Conservation (phyloP, 2,888 invertebrate genomes). For the Conomelus anceps region DNA sequence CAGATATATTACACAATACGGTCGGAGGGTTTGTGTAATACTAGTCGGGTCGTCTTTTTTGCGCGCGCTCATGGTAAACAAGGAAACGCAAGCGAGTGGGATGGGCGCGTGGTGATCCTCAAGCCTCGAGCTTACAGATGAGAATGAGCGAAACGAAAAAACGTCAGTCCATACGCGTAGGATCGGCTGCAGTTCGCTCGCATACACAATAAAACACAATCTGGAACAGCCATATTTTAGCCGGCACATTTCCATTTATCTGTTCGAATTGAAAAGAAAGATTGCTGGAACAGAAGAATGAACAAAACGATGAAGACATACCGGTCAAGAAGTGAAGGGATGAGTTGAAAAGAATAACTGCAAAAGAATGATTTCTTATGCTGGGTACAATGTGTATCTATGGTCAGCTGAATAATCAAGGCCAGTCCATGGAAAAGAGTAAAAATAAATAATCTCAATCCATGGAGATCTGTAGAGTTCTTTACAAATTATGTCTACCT, state of each 20-base stretch:
- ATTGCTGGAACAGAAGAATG: neutral
- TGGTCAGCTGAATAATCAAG: neutral
- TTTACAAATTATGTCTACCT: too few relatives aligned
- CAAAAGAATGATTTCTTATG: neutral
- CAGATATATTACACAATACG: neutral
- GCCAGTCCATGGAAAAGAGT: neutral
- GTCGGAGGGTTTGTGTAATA: neutral
- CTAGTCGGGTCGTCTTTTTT: neutral
- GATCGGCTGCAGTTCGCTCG: too few relatives aligned
- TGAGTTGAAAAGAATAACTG: neutral
- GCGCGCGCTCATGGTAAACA: neutral
- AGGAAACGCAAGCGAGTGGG: neutral
- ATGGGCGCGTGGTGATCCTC: too few relatives aligned
- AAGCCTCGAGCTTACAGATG: too few relatives aligned
- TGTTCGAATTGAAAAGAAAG: neutral
- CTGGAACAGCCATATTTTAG: neutral
- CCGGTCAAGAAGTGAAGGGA: neutral
- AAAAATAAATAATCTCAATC: too few relatives aligned
- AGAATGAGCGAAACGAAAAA: neutral
- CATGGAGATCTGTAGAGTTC: too few relatives aligned
- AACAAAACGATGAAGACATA: neutral
- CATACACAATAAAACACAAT: neutral
- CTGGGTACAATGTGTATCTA: neutral
- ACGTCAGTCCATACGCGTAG: neutral
- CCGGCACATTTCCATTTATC: neutral